Evolutionary conservation across 2,888 invertebrate genomes (phyloP).

Genomic region (Macrophya annulata): DNA sequence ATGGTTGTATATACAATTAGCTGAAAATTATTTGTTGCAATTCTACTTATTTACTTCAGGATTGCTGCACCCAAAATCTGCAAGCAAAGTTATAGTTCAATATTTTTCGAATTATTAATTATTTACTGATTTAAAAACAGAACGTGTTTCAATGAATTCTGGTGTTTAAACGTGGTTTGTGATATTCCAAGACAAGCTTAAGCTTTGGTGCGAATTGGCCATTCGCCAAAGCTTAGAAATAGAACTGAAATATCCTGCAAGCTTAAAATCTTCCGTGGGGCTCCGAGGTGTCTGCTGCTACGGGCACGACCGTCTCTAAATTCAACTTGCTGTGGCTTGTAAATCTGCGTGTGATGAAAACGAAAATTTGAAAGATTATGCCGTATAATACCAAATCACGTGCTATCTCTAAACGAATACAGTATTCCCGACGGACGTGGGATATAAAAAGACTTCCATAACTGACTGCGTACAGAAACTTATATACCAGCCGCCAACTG

Average conservation of each 20-base stretch:
- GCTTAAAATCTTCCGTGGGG: slow-evolving; percentile 27
- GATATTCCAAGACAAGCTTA: slow-evolving; percentile 12
- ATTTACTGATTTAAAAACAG: slow-evolving; percentile 21
- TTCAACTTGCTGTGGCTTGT: background rate
- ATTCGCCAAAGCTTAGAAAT: slow-evolving; percentile 28
- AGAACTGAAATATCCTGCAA: slow-evolving; percentile 35
- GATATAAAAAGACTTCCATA: background rate
- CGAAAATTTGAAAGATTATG: background rate
- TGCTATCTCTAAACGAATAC: background rate
- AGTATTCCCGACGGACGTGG: background rate
- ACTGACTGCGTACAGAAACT: background rate
- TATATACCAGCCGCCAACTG: background rate
- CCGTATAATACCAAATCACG: background rate
- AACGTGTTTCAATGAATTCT: slow-evolving; percentile 20
- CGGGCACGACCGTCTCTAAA: background rate
- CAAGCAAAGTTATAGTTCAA: background rate
- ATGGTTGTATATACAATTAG: background rate
- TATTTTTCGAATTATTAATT: background rate
- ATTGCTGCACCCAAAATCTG: slow-evolving; percentile 14
- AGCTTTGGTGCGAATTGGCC: slow-evolving; percentile 18
- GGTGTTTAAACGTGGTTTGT: background rate
- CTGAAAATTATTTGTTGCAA: background rate
- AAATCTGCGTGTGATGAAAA: background rate
- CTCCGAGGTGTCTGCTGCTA: slow-evolving; percentile 9
- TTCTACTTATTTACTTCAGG: background rate